Evolutionary conservation across 2,888 invertebrate genomes (phyloP).

Genomic region (Sisyra terminalis): DNA sequence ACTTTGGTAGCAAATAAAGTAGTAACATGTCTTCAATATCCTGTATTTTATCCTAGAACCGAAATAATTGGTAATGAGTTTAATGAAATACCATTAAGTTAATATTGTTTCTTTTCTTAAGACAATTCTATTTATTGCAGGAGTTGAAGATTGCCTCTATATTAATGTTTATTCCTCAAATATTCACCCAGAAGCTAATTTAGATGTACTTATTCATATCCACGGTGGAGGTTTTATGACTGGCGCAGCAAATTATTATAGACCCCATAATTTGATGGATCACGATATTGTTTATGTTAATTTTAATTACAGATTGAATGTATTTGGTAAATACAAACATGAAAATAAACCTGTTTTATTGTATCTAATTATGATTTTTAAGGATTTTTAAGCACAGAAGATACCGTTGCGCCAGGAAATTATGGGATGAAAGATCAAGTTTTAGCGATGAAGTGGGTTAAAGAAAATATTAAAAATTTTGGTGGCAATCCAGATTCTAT

Average conservation of each 20-base stretch:
- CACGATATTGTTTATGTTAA: conserved; percentile 47
- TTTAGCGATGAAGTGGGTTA: conserved; percentile 46
- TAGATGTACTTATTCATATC: conserved; percentile 46
- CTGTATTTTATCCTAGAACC: too few species aligned
- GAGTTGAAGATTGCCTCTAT: conserved; percentile 51
- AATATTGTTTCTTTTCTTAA: conserved; percentile 51
- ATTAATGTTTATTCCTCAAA: conserved; percentile 43
- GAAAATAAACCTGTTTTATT: neutral
- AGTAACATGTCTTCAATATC: too few species aligned
- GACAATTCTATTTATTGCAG: conserved; percentile 36
- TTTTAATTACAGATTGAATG: conserved; percentile 52
- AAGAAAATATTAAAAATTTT: conserved; percentile 43
- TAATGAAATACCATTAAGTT: conserved; percentile 29
- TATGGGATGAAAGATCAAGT: conserved; percentile 53
- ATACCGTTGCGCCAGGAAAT: conserved; percentile 44
- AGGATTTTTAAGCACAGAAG: conserved; percentile 57
- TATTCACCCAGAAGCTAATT: conserved; percentile 24
- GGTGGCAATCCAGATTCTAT: conserved; percentile 48
- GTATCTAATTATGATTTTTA: conserved; percentile 8
- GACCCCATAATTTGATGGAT: conserved; percentile 42
- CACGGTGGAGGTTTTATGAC: conserved; percentile 58
- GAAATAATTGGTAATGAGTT: neutral
- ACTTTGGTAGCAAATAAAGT: too few species aligned
- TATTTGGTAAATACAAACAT: conserved; percentile 33
- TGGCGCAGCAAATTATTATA: conserved; percentile 35